These are phyloP conservation scores for Bombus fervidus DNA, from an alignment of 1,140 invertebrate genomes.

Conservation along the genomic window DNA sequence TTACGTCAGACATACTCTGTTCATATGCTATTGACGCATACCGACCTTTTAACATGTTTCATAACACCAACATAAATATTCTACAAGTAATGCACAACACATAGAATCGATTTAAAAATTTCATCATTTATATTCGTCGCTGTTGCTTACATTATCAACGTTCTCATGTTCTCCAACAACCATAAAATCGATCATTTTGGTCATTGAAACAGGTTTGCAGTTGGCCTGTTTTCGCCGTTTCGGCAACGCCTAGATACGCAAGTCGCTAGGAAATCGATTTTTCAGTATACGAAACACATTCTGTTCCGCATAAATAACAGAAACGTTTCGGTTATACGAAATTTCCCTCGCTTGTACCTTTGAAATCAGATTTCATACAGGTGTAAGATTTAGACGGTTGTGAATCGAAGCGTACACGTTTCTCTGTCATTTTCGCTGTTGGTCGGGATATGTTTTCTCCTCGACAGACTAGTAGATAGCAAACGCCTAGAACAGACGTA, in stretches of 20 bases:
- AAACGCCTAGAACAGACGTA: not conserved
- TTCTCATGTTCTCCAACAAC: no score
- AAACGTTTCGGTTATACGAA: not conserved
- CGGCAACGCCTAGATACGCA: constrained; percentile 5
- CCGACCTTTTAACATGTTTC: not conserved
- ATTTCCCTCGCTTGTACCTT: not conserved
- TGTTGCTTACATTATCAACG: not conserved
- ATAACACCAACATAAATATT: not conserved
- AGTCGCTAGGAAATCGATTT: constrained; percentile 13
- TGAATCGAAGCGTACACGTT: not conserved
- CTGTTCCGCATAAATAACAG: not conserved
- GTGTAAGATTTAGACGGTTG: not conserved
- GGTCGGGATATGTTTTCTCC: not conserved
- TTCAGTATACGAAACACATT: not conserved
- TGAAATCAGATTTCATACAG: not conserved
- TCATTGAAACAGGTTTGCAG: not conserved
- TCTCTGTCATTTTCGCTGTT: not conserved
- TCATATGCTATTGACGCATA: no score
- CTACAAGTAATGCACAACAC: not conserved
- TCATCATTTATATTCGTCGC: not conserved
- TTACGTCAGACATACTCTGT: no score
- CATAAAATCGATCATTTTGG: not conserved
- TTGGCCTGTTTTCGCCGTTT: constrained; percentile 12
- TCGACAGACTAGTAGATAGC: not conserved
- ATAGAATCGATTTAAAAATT: not conserved